These are phyloP conservation scores for Cosmorhoe ocellata DNA, from an alignment of 2,888 invertebrate species.

Conservation along the genomic window DNA sequence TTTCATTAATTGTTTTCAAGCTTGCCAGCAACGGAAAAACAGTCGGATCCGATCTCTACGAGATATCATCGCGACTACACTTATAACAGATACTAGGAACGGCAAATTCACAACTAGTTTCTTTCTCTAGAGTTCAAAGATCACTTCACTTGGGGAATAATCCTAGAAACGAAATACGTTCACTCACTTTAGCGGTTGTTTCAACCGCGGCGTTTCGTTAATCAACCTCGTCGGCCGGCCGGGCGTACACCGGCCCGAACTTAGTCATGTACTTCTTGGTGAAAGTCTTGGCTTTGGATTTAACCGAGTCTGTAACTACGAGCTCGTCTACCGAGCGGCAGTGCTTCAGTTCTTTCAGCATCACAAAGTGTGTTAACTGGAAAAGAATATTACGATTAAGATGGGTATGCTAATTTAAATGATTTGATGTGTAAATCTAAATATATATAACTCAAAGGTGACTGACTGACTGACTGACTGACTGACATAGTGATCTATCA, in stretches of 20 bases:
- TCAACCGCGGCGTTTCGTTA: constrained; percentile 42
- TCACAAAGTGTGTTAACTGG: constrained; percentile 96
- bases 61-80: no score
- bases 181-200: constrained; percentile 13
- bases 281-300: constrained; percentile 96
- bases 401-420: no score
- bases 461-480: no score
- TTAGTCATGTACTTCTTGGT: constrained; percentile 98
- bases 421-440: no score
- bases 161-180: constrained; percentile 12
- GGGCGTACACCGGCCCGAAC: constrained; percentile 91
- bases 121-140: no score
- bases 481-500: no score
- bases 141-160: constrained; percentile 12
- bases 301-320: constrained; percentile 94
- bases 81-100: no score
- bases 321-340: constrained; percentile 93
- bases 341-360: constrained; percentile 97
- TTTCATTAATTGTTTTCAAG: no score
- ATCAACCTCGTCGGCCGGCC: constrained; percentile 85
- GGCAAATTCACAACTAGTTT: no score
- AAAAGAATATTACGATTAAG: neutral
- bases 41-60: no score
- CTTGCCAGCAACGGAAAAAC: no score
- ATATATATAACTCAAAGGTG: no score